phyloP scores from a whole-genome alignment of 2,888 invertebrate genomes.

The Sinodicranocentrus sp. region DNA sequence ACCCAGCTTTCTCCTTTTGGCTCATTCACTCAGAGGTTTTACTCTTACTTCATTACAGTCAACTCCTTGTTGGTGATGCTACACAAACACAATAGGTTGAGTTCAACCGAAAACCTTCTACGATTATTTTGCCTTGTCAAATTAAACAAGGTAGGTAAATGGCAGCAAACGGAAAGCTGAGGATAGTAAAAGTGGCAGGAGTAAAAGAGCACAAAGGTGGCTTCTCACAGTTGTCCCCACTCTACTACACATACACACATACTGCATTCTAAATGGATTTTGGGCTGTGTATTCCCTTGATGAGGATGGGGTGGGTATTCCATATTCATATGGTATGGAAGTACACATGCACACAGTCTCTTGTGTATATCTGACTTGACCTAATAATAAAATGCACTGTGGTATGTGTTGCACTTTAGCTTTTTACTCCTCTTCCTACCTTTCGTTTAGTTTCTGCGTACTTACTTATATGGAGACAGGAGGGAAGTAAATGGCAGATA shows the following conservation, averaged over 20 bases:
- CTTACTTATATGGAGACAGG: no score
- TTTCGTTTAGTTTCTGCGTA: no score
- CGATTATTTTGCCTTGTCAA: conserved; percentile 15
- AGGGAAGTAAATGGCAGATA: no score
- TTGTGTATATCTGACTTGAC: no score
- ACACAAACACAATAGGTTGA: not conserved
- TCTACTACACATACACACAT: not conserved
- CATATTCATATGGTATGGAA: no score
- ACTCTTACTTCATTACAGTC: conserved; percentile 1
- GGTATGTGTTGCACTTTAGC: no score
- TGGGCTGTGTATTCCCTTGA: not conserved
- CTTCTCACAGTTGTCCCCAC: not conserved
- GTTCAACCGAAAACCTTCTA: not conserved
- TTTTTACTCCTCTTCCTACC: no score
- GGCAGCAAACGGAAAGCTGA: not conserved
- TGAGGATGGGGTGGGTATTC: not conserved
- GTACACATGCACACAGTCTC: no score
- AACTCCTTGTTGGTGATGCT: not conserved
- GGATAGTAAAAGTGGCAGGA: not conserved
- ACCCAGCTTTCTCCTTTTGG: not conserved
- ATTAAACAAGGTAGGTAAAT: conserved; percentile 19
- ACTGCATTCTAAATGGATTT: conserved; percentile 1
- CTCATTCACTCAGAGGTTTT: not conserved
- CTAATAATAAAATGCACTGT: no score
- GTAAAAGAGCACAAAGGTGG: conserved; percentile 2